phyloP scores from a whole-genome alignment of 2,888 invertebrate species.

The Mythimna pallens region DNA sequence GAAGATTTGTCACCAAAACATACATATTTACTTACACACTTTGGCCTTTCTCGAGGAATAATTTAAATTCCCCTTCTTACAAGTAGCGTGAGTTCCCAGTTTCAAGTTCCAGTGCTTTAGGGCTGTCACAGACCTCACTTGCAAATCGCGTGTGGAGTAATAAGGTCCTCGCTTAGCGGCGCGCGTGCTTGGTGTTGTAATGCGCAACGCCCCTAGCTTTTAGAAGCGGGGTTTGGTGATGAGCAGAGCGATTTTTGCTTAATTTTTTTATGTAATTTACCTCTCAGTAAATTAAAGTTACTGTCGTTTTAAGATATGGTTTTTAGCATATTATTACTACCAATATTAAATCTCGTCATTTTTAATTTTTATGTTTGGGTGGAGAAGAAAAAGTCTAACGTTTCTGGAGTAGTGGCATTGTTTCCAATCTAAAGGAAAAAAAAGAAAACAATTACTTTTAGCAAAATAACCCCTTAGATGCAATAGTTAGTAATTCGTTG shows the following conservation, averaged over 20 bases:
- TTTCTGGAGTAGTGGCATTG: too few relatives aligned
- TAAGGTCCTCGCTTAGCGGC: slow-evolving; percentile 77
- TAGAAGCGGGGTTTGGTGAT: slow-evolving; percentile 6
- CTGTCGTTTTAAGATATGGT: too few relatives aligned
- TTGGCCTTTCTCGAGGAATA: slow-evolving; percentile 10
- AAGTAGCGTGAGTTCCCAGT: slow-evolving; percentile 15
- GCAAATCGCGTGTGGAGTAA: slow-evolving; percentile 79
- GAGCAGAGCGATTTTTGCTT: slow-evolving; percentile 27
- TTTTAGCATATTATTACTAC: too few relatives aligned
- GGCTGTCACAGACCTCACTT: slow-evolving; percentile 72
- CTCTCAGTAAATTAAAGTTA: too few relatives aligned
- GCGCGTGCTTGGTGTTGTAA: slow-evolving; percentile 79
- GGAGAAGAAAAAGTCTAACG: too few relatives aligned
- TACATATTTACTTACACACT: neutral
- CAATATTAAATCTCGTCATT: too few relatives aligned
- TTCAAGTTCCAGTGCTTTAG: slow-evolving; percentile 56
- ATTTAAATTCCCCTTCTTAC: slow-evolving; percentile 39
- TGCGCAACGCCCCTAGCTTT: slow-evolving; percentile 58
- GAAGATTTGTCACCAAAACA: neutral
- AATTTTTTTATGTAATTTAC: too few relatives aligned
- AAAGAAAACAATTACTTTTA: too few relatives aligned
- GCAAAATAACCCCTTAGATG: too few relatives aligned
- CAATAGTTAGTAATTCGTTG: too few relatives aligned
- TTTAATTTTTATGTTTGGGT: too few relatives aligned
- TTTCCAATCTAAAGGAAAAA: too few relatives aligned